Percentiles rank a stretch among this genome's conserved stretches.
phyloP scores from a whole-genome alignment of 1,140 invertebrate species.

The Samia ricini region DNA sequence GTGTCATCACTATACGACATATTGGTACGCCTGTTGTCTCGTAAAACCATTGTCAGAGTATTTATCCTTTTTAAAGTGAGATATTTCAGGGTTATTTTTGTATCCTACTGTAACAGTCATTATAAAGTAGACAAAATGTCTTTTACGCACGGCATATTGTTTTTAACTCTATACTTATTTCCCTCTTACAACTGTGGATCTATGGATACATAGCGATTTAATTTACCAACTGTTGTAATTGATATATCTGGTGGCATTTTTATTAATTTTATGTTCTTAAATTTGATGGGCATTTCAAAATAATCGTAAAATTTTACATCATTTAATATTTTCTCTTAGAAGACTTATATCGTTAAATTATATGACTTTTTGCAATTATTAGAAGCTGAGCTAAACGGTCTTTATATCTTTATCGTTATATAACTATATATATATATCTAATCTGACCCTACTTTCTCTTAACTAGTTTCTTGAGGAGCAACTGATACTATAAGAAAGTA shows the following conservation, averaged over 20 bases:
- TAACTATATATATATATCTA: conserved; percentile 46
- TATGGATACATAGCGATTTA: no score
- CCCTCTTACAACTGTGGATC: conserved; percentile 65
- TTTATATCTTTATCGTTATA: conserved; percentile 43
- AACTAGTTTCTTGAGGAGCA: conserved; percentile 72
- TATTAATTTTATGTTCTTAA: no score
- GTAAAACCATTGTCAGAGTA: conserved; percentile 60
- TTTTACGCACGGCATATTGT: conserved; percentile 70
- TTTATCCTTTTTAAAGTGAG: conserved; percentile 67
- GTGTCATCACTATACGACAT: conserved; percentile 52
- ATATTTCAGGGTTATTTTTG: conserved; percentile 70
- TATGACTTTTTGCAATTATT: neutral
- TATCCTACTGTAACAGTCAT: conserved; percentile 69
- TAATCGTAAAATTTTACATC: no score
- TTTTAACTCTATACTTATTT: conserved; percentile 71
- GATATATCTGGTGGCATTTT: no score
- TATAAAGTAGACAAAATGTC: conserved; percentile 70
- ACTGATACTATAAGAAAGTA: conserved; percentile 73
- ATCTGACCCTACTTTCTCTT: conserved; percentile 73
- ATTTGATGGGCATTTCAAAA: no score
- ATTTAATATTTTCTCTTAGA: no score
- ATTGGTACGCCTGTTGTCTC: conserved; percentile 64
- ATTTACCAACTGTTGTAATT: no score
- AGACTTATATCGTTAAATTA: neutral
- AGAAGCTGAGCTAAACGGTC: neutral